Conservation (phyloP, 2,113 vertebrate species). For the Tenrec ecaudatus region DNA sequence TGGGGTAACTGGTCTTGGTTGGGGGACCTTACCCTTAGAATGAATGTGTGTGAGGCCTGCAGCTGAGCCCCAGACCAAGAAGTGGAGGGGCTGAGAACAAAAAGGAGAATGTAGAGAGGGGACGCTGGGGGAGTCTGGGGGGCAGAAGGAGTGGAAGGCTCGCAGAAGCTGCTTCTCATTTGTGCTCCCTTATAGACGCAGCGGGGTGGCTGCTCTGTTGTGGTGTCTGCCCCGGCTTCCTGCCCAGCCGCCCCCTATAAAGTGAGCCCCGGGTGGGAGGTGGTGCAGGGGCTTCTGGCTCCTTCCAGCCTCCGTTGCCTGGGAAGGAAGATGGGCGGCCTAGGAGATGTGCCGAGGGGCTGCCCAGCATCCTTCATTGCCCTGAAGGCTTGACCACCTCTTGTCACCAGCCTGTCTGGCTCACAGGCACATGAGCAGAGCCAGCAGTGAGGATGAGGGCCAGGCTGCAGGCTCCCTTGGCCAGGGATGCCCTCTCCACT, state of each 20-base stretch:
- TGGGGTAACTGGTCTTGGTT: too few species aligned
- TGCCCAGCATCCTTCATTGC: rapidly evolving
- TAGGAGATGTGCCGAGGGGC: neutral
- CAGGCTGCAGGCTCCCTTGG: neutral
- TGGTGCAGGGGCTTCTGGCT: constrained; percentile 59
- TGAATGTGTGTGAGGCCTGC: neutral
- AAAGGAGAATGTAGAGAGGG: neutral
- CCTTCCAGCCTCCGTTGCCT: neutral
- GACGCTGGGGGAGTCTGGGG: neutral
- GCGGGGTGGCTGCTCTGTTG: neutral
- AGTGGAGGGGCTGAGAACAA: neutral
- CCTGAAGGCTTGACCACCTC: neutral
- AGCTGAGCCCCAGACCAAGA: neutral
- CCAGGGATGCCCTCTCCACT: rapidly evolving
- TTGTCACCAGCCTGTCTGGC: neutral
- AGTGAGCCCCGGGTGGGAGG: too few species aligned
- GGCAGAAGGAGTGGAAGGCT: neutral
- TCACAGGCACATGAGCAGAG: neutral
- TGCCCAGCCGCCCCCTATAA: too few species aligned
- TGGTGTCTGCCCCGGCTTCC: neutral
- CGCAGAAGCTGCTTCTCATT: constrained; percentile 62
- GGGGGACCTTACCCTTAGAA: neutral
- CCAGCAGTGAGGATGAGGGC: neutral
- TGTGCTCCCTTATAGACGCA: constrained; percentile 53
- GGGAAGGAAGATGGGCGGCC: neutral